phyloP scores from a whole-genome alignment of 2,888 invertebrate species.

The Drepana falcataria region DNA sequence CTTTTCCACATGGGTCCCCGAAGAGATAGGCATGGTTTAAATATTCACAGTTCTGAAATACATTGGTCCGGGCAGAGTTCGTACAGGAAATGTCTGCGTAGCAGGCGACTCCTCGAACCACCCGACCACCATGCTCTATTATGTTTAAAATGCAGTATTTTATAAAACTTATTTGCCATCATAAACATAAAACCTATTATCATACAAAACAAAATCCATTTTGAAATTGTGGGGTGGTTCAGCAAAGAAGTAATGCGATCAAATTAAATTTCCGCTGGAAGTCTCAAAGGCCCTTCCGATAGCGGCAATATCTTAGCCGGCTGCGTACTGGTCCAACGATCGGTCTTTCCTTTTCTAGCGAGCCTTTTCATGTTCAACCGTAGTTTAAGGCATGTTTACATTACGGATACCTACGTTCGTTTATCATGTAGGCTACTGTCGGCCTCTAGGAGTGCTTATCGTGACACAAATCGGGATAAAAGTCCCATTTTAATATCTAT shows the following conservation, averaged over 20 bases:
- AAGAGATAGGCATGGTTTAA: too few species aligned
- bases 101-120: too few species aligned
- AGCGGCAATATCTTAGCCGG: conserved; percentile 67
- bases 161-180: neutral
- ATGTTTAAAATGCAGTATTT: neutral
- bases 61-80: too few species aligned
- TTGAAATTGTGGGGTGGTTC: conserved; percentile 48
- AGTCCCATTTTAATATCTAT: neutral
- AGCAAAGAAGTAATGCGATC: conserved; percentile 66
- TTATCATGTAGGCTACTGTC: neutral
- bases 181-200: neutral
- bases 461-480: neutral
- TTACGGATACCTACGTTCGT: conserved; percentile 23
- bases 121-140: too few species aligned
- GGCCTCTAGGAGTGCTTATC: neutral
- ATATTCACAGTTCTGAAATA: too few species aligned
- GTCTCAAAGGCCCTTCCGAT: conserved; percentile 67
- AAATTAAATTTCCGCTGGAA: conserved; percentile 68
- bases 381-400: conserved; percentile 23
- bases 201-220: conserved; percentile 33
- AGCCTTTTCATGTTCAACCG: conserved; percentile 34
- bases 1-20: too few species aligned
- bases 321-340: conserved; percentile 44
- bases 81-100: too few species aligned
- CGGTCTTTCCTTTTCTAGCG: conserved; percentile 33